phyloP scores from a whole-genome alignment of 2,113 vertebrate species.

The Grammomys dolichurus region DNA sequence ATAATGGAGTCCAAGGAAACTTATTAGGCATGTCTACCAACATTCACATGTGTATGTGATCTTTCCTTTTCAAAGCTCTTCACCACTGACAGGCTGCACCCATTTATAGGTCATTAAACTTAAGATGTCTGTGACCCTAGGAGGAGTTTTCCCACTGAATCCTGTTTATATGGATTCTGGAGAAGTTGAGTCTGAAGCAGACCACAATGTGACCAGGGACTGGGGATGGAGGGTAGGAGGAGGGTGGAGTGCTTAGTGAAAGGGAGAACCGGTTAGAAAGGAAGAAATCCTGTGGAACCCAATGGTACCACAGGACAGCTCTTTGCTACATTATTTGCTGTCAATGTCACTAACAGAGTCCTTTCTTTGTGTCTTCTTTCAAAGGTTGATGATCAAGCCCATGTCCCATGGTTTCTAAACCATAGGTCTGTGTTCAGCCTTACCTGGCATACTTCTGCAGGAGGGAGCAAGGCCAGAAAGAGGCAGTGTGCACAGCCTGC shows the following conservation, averaged over 20 bases:
- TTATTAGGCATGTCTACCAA: no score
- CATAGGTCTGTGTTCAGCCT: neutral
- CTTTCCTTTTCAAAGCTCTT: neutral
- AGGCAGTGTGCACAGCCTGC: no score
- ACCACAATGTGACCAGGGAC: neutral
- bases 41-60: no score
- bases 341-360: neutral
- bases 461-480: neutral
- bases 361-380: neutral
- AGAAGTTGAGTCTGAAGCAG: neutral
- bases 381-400: neutral
- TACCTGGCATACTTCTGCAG: neutral
- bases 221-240: neutral
- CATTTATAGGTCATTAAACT: neutral
- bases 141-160: neutral
- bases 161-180: neutral
- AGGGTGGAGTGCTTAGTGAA: neutral
- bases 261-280: neutral
- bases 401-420: neutral
- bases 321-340: neutral
- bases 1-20: neutral
- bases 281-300: neutral
- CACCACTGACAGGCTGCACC: neutral
- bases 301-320: neutral
- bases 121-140: neutral